A percentile compares a stretch with the other conserved stretches of the same genome.
phyloP scores from a whole-genome alignment of 2,113 vertebrate genomes.

The Oncorhynchus nerka region DNA sequence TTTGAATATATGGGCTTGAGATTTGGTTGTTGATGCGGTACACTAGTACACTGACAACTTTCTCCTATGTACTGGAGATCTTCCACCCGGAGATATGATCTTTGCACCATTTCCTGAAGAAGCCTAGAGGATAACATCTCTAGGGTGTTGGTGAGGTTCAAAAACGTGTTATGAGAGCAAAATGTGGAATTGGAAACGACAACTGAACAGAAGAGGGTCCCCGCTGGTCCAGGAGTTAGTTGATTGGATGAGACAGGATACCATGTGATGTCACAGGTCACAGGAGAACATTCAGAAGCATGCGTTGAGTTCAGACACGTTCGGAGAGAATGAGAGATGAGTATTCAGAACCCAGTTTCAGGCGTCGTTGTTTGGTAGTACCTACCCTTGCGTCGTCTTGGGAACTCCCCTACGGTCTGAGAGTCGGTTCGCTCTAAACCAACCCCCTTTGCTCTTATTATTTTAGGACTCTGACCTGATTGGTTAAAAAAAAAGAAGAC shows the following conservation, averaged over 20 bases:
- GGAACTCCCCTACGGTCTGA: constrained; percentile 99
- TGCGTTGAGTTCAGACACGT: constrained; percentile 40
- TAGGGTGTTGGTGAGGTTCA: neutral
- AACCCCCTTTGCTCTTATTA: constrained; percentile 97
- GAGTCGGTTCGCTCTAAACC: constrained; percentile 99
- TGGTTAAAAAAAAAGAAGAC: constrained; percentile 88
- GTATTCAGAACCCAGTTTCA: constrained; percentile 48
- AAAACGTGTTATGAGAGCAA: constrained; percentile 11
- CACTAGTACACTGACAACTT: neutral
- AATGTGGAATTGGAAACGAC: constrained; percentile 8
- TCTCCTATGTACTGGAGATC: neutral
- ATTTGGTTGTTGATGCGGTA: neutral
- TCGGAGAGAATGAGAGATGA: constrained; percentile 3
- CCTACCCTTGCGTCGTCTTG: constrained; percentile 97
- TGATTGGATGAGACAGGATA: neutral
- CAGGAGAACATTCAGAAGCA: constrained; percentile 25
- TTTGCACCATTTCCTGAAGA: constrained; percentile 37
- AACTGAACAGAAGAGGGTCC: neutral
- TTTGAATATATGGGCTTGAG: too few relatives aligned
- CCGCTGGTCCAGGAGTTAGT: neutral
- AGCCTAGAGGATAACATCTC: neutral
- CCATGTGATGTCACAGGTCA: neutral
- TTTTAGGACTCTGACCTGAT: constrained; percentile 99
- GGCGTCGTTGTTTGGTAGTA: constrained; percentile 76
- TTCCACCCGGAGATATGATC: constrained; percentile 36